phyloP scores from a whole-genome alignment of 2,113 vertebrate species.

The Romanogobio albipinnatus region DNA sequence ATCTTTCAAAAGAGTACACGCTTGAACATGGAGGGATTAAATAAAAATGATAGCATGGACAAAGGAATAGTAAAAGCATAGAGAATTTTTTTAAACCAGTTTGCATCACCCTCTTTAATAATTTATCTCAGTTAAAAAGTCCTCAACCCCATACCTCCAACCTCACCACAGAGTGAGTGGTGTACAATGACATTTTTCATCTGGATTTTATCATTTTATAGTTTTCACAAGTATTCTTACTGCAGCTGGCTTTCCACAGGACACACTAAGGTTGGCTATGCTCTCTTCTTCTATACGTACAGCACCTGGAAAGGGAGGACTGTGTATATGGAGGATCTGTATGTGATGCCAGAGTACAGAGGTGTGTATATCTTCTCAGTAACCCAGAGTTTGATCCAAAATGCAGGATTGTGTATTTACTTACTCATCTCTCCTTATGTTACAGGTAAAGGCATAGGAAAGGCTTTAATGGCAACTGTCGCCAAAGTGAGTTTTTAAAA shows the following conservation, averaged over 20 bases:
- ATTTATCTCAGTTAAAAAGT: slow-evolving; percentile 9
- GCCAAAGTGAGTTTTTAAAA: slow-evolving; percentile 72
- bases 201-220: neutral
- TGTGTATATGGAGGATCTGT: slow-evolving; percentile 84
- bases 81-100: too few relatives aligned
- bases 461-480: slow-evolving; percentile 72
- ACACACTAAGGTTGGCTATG: slow-evolving; percentile 75
- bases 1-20: too few relatives aligned
- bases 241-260: slow-evolving; percentile 59
- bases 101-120: neutral
- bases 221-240: slow-evolving; percentile 21
- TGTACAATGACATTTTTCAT: neutral
- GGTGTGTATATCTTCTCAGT: slow-evolving; percentile 66
- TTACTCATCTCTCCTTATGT: neutral
- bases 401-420: neutral
- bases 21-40: neutral
- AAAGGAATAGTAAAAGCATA: neutral
- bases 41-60: too few relatives aligned
- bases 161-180: neutral
- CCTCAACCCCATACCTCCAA: neutral
- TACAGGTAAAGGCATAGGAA: slow-evolving; percentile 79
- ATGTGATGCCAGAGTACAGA: slow-evolving; percentile 84
- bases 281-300: slow-evolving; percentile 82
- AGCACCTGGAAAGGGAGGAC: slow-evolving; percentile 77
- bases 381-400: neutral